These are phyloP conservation scores for Sander vitreus DNA, from an alignment of 2,113 vertebrate species.

Conservation along the genomic window DNA sequence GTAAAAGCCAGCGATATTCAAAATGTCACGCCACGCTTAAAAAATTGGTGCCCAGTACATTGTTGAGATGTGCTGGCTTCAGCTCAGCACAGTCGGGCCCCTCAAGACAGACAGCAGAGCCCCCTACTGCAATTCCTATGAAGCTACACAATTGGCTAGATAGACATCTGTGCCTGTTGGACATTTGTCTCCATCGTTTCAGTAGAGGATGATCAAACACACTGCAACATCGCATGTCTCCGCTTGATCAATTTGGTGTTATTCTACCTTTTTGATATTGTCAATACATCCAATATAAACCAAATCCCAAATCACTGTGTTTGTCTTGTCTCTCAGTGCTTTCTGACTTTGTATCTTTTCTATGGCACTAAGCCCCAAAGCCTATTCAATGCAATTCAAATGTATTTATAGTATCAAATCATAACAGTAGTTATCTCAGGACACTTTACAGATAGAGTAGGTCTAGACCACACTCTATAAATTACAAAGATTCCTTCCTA, in stretches of 20 bases:
- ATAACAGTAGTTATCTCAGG: too few species aligned
- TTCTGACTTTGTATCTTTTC: neutral
- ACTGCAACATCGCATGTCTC: neutral
- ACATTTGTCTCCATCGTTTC: neutral
- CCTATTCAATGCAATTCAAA: too few species aligned
- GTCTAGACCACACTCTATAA: too few species aligned
- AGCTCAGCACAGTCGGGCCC: neutral
- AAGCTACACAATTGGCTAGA: conserved; percentile 36
- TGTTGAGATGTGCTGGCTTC: neutral
- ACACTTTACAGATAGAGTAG: too few species aligned
- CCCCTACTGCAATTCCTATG: conserved; percentile 57
- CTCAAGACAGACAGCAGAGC: conserved; percentile 47
- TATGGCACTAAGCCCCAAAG: too few species aligned
- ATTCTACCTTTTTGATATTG: neutral
- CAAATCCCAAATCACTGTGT: neutral
- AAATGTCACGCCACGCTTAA: neutral
- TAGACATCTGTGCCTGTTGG: neutral
- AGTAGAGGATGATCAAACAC: neutral
- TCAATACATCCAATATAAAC: neutral
- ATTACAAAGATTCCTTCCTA: too few species aligned
- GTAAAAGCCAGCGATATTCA: neutral
- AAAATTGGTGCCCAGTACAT: neutral
- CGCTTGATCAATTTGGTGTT: neutral
- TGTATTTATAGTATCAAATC: too few species aligned
- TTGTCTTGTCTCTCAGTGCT: neutral